A percentile compares a stretch with the other conserved stretches of the same genome.
phyloP scores from a whole-genome alignment of 2,113 vertebrate species.

The Pycnonotus jocosus region DNA sequence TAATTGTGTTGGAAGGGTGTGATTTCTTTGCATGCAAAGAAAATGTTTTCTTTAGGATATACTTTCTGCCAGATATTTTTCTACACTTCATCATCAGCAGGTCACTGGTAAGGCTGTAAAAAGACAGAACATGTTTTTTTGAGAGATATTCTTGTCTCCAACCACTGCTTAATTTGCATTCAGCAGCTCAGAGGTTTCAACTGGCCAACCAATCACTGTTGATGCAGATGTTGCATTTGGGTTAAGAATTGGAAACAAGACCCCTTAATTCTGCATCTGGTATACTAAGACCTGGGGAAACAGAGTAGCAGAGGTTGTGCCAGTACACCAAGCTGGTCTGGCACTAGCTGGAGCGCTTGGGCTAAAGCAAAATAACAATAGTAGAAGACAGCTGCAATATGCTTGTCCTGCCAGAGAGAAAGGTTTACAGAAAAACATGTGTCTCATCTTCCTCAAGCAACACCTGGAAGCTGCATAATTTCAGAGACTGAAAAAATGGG shows the following conservation, averaged over 20 bases:
- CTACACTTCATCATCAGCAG: background rate
- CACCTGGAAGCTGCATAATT: background rate
- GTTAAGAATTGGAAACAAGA: background rate
- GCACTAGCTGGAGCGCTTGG: background rate
- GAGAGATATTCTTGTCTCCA: background rate
- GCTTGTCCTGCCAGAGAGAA: background rate
- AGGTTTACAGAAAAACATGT: background rate
- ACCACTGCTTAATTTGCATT: background rate
- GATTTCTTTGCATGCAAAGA: background rate
- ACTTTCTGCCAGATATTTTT: background rate
- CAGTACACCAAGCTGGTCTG: background rate
- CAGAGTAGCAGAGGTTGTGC: background rate
- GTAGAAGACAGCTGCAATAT: background rate
- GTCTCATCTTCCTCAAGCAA: background rate
- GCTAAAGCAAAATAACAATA: background rate
- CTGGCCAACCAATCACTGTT: background rate
- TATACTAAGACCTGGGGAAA: background rate
- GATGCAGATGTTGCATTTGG: too few species aligned
- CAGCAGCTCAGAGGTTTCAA: background rate
- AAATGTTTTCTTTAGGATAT: background rate
- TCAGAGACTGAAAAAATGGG: background rate
- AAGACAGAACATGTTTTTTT: background rate
- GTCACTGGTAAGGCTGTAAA: background rate
- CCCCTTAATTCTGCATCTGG: background rate
- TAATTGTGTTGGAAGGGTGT: background rate